Conservation (phyloP, 2,888 invertebrate genomes). For the Drosophila phalerata region DNA sequence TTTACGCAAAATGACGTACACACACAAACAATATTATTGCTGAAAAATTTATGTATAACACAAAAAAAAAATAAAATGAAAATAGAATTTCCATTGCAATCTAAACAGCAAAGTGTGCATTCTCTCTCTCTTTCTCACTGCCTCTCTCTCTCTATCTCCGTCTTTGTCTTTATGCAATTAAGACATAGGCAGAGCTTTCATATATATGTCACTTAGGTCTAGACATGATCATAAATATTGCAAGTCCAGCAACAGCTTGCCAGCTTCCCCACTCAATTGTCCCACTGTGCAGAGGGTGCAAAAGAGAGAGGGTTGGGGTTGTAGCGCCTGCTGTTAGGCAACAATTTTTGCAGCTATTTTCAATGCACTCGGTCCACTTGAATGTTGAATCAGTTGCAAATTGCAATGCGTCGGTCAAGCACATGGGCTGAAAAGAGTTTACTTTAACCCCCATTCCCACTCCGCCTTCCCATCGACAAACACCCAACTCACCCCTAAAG, state of each 20-base stretch:
- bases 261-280: slow-evolving; percentile 11
- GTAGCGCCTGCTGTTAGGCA: slow-evolving; percentile 49
- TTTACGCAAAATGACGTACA: slow-evolving; percentile 49
- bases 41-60: slow-evolving; percentile 54
- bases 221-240: slow-evolving; percentile 72
- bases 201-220: slow-evolving; percentile 68
- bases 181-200: slow-evolving; percentile 29
- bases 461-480: not conserved
- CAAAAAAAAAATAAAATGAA: slow-evolving; percentile 40
- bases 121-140: not conserved
- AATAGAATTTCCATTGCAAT: slow-evolving; percentile 40
- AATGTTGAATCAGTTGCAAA: slow-evolving; percentile 78
- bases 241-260: slow-evolving; percentile 56
- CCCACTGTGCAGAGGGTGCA: slow-evolving; percentile 16
- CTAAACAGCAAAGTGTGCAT: slow-evolving; percentile 52
- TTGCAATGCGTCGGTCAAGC: slow-evolving; percentile 72
- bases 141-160: not conserved
- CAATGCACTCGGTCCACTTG: slow-evolving; percentile 56
- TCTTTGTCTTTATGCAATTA: slow-evolving; percentile 50
- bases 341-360: slow-evolving; percentile 53
- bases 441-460: not conserved
- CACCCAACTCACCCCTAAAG: not conserved
- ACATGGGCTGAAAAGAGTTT: slow-evolving; percentile 36
- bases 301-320: not conserved
- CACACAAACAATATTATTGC: slow-evolving; percentile 58